Percentiles rank a stretch among this genome's conserved stretches.
phyloP scores from a whole-genome alignment of 1,140 invertebrate genomes.

The Drosophila sproati region DNA sequence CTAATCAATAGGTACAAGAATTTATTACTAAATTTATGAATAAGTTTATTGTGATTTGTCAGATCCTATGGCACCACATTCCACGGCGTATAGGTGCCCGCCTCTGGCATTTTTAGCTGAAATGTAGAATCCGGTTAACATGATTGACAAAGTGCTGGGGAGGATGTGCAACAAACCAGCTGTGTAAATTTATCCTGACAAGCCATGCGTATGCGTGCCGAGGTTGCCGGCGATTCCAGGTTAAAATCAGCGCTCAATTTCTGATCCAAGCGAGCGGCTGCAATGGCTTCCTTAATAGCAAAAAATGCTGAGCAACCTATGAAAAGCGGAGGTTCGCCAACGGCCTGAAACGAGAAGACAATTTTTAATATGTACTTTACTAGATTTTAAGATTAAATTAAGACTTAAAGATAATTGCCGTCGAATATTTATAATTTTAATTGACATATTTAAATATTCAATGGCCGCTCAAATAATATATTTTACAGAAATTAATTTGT shows the following conservation, averaged over 20 bases:
- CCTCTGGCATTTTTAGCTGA: slow-evolving; percentile 85
- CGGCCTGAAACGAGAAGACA: slow-evolving; percentile 87
- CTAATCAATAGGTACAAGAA: slow-evolving; percentile 20
- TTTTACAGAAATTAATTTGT: too few species aligned
- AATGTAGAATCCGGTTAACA: slow-evolving; percentile 57
- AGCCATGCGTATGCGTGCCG: slow-evolving; percentile 95
- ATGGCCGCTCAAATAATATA: too few species aligned
- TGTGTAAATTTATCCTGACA: slow-evolving; percentile 94
- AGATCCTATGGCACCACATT: slow-evolving; percentile 86
- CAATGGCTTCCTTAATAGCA: slow-evolving; percentile 95
- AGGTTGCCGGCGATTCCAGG: slow-evolving; percentile 94
- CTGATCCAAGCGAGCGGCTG: slow-evolving; percentile 90
- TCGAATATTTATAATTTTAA: too few species aligned
- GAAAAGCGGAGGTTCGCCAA: slow-evolving; percentile 97
- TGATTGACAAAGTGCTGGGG: neutral
- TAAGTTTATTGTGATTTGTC: slow-evolving; percentile 8
- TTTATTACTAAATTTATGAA: slow-evolving; percentile 7
- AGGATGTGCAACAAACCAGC: slow-evolving; percentile 87
- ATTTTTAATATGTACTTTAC: neutral
- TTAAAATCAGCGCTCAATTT: slow-evolving; percentile 88
- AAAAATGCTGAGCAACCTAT: slow-evolving; percentile 94
- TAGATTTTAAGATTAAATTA: too few species aligned
- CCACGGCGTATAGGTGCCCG: slow-evolving; percentile 86
- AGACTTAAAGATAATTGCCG: too few species aligned
- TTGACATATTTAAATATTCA: too few species aligned